Percentiles rank a stretch among this genome's conserved stretches.
Evolutionary conservation across 1,140 invertebrate species (phyloP).

Genomic region (Diplogasteroides magnus): DNA sequence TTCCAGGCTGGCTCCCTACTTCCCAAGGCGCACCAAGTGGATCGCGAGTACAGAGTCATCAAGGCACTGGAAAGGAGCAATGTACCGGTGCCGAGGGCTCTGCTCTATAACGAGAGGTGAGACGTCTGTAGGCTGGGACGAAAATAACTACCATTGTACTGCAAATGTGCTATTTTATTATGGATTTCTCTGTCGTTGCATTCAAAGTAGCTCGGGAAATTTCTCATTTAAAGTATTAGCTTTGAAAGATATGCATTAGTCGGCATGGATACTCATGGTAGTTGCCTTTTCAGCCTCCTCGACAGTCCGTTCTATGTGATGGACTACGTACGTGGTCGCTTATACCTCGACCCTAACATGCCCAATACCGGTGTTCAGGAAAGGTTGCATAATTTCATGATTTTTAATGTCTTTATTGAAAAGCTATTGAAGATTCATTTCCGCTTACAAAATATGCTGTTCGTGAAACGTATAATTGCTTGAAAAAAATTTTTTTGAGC

Average conservation of each 20-base stretch:
- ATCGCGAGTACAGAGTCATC: slow-evolving; percentile 59
- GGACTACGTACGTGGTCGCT: slow-evolving; percentile 55
- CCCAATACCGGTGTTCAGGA: slow-evolving; percentile 39
- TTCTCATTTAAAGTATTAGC: too few species aligned
- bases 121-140: not conserved
- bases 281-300: slow-evolving; percentile 56
- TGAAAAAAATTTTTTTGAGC: too few species aligned
- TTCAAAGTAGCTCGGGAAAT: too few species aligned
- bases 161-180: too few species aligned
- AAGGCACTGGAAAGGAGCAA: slow-evolving; percentile 51
- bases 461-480: too few species aligned
- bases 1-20: slow-evolving; percentile 60
- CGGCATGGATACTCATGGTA: too few species aligned
- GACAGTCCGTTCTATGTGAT: slow-evolving; percentile 60
- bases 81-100: slow-evolving; percentile 57
- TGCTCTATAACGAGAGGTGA: slow-evolving; percentile 52
- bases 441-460: too few species aligned
- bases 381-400: slow-evolving; percentile 20
- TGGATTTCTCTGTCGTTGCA: too few species aligned
- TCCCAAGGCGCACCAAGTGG: slow-evolving; percentile 61
- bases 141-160: not conserved
- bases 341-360: slow-evolving; percentile 55
- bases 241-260: too few species aligned
- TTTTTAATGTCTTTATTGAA: slow-evolving; percentile 3
- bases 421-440: slow-evolving; percentile 32